Evolutionary conservation across 2,888 invertebrate genomes (phyloP).

Genomic region (Cremastinae sp.): DNA sequence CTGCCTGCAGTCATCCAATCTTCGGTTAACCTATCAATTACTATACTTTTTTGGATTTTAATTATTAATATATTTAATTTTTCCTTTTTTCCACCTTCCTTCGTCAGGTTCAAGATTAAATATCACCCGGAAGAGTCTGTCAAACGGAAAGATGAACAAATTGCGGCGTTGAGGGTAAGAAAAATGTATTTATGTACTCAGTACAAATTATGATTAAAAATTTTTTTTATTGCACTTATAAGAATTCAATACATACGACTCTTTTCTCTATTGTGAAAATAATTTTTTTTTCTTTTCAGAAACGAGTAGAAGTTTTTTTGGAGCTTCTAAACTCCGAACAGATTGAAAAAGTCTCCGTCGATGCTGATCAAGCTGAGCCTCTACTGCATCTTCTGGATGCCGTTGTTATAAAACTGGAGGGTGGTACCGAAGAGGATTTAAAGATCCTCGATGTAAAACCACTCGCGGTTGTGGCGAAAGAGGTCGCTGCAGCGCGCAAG

Average conservation of each 20-base stretch:
- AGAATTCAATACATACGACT: conserved; percentile 35
- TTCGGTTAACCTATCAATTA: conserved; percentile 33
- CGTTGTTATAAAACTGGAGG: conserved; percentile 97
- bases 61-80: conserved; percentile 57
- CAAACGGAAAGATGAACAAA: conserved; percentile 93
- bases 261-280: background rate
- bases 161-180: conserved; percentile 88
- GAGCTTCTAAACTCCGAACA: conserved; percentile 89
- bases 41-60: background rate
- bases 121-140: conserved; percentile 98
- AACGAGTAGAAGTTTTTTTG: conserved; percentile 93
- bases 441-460: conserved; percentile 87
- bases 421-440: conserved; percentile 93
- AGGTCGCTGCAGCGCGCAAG: conserved; percentile 62
- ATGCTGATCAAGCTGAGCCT: conserved; percentile 91
- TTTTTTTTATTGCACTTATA: conserved; percentile 66
- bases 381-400: conserved; percentile 95
- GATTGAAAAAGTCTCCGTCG: conserved; percentile 90
- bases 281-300: conserved; percentile 80
- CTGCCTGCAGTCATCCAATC: conserved; percentile 41
- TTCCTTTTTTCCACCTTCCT: conserved; percentile 49
- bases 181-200: background rate
- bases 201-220: background rate
- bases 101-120: conserved; percentile 97
- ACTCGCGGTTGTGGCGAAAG: conserved; percentile 66